A percentile compares a stretch with the other conserved stretches of the same genome.
phyloP scores from a whole-genome alignment of 2,888 invertebrate species.

The Drosophila kanekoi region DNA sequence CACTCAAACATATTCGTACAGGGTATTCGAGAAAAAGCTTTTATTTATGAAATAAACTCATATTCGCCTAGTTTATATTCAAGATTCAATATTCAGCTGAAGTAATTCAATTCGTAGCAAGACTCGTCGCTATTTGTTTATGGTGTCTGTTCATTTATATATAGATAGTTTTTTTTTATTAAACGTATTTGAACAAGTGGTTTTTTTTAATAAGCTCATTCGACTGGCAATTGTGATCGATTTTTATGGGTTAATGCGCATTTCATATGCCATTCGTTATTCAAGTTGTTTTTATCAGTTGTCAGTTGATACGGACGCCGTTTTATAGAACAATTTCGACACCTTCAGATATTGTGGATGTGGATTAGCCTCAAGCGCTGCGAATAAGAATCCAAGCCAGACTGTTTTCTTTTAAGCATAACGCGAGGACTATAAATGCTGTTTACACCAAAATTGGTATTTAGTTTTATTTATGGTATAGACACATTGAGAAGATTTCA shows the following conservation, averaged over 20 bases:
- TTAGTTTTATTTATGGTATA: too few species aligned
- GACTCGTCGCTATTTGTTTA: constrained; percentile 33
- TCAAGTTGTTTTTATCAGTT: constrained; percentile 33
- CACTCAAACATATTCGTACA: not conserved
- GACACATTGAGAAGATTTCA: too few species aligned
- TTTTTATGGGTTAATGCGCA: constrained; percentile 52
- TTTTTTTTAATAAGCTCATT: constrained; percentile 39
- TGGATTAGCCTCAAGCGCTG: constrained; percentile 6
- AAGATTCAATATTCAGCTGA: constrained; percentile 1
- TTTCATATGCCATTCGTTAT: constrained; percentile 23
- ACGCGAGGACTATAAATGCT: too few species aligned
- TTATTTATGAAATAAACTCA: not conserved
- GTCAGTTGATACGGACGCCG: constrained; percentile 7
- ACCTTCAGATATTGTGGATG: too few species aligned
- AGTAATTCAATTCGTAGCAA: constrained; percentile 12
- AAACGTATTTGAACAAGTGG: constrained; percentile 63
- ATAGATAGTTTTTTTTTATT: constrained; percentile 47
- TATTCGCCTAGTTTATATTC: constrained; percentile 1
- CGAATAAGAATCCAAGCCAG: constrained; percentile 9
- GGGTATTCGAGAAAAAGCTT: not conserved
- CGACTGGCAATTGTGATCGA: constrained; percentile 26
- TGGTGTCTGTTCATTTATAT: constrained; percentile 31
- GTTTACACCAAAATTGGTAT: too few species aligned
- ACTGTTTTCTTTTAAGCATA: too few species aligned
- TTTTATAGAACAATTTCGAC: constrained; percentile 4